A percentile compares a stretch with the other conserved stretches of the same genome.
Evolutionary conservation across 2,113 vertebrate genomes (phyloP).

Genomic region (Sinocyclocheilus rhinocerous): DNA sequence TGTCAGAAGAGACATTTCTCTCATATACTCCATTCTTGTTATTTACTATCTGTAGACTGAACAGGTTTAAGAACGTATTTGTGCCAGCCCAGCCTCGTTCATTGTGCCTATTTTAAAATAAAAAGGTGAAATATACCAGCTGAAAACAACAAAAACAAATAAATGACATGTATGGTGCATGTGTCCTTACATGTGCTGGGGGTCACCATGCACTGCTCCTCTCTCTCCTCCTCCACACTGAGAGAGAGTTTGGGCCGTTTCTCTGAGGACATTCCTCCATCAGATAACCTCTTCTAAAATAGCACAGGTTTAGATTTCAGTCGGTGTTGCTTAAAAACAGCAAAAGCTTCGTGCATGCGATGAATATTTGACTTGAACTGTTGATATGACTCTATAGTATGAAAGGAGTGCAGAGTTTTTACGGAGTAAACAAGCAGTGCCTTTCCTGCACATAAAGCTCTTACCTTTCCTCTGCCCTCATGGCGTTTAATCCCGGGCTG

Average conservation of each 20-base stretch:
- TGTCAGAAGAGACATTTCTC: background rate
- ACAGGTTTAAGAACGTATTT: too few relatives aligned
- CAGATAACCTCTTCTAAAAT: slow-evolving; percentile 54
- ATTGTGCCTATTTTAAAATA: background rate
- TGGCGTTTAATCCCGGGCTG: slow-evolving; percentile 46
- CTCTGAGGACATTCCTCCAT: slow-evolving; percentile 45
- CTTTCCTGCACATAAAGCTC: background rate
- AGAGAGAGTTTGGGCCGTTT: slow-evolving; percentile 68
- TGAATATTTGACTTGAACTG: background rate
- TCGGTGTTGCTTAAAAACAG: background rate
- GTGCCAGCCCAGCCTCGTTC: too few relatives aligned
- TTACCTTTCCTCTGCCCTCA: slow-evolving; percentile 64
- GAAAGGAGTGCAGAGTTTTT: background rate
- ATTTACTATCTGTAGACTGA: too few relatives aligned
- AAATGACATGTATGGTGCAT: background rate
- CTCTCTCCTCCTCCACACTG: slow-evolving; percentile 35
- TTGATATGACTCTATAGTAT: background rate
- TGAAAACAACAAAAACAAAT: background rate
- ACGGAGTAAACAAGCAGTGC: background rate
- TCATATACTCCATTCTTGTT: too few relatives aligned
- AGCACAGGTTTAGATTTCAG: background rate
- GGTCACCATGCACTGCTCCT: background rate
- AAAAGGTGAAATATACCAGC: background rate
- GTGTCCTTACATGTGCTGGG: slow-evolving; percentile 57
- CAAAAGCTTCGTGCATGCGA: background rate